Evolutionary conservation across 2,888 invertebrate species (phyloP).

Genomic region (Calliopum simillimum): DNA sequence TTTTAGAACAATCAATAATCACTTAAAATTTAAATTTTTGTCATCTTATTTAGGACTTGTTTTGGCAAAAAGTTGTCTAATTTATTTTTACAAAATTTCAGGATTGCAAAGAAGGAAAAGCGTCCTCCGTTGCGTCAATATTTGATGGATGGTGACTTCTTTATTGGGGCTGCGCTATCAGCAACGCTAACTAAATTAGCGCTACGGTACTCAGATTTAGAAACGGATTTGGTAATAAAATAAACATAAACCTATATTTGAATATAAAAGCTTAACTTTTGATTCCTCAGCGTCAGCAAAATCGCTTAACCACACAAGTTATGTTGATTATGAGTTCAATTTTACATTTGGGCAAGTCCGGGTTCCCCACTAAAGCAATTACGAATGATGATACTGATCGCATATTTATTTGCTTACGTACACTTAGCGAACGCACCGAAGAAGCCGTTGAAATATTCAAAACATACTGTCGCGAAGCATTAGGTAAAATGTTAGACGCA

Average conservation of each 20-base stretch:
- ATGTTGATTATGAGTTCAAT: conserved; percentile 91
- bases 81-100: conserved; percentile 48
- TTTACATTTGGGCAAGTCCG: conserved; percentile 86
- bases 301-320: conserved; percentile 80
- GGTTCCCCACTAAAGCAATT: conserved; percentile 78
- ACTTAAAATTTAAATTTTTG: no score
- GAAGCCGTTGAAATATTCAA: conserved; percentile 79
- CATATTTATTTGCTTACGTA: conserved; percentile 83
- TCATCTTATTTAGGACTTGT: no score
- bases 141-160: conserved; percentile 94
- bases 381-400: conserved; percentile 97
- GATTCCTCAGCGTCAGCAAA: conserved; percentile 63
- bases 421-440: conserved; percentile 77
- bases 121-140: conserved; percentile 87
- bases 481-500: conserved; percentile 85
- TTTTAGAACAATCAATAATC: no score
- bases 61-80: not conserved
- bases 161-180: conserved; percentile 92
- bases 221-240: conserved; percentile 57
- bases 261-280: not conserved
- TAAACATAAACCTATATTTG: not conserved
- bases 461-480: conserved; percentile 78
- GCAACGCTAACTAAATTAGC: conserved; percentile 93
- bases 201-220: conserved; percentile 74
- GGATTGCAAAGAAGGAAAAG: conserved; percentile 74